phyloP scores from a whole-genome alignment of 2,113 vertebrate species.

The Oncorhynchus kisutch region DNA sequence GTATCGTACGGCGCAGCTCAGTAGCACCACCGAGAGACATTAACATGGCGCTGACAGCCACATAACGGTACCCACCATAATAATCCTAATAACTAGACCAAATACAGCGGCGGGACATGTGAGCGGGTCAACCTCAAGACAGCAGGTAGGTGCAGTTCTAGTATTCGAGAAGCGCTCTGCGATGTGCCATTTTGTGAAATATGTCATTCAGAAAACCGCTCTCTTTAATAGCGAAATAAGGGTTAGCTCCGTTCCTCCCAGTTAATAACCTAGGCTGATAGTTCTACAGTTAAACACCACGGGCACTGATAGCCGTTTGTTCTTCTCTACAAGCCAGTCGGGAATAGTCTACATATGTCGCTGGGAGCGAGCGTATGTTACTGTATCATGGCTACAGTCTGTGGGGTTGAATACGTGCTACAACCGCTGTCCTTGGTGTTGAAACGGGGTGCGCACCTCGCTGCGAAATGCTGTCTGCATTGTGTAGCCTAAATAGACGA shows the following conservation, averaged over 20 bases:
- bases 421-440: conserved; percentile 74
- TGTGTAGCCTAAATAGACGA: conserved; percentile 3
- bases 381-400: conserved; percentile 60
- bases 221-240: conserved; percentile 27
- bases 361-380: conserved; percentile 39
- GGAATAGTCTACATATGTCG: conserved; percentile 31
- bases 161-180: conserved; percentile 8
- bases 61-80: conserved; percentile 59
- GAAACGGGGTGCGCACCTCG: conserved; percentile 60
- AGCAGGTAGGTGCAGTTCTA: conserved; percentile 58
- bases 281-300: conserved; percentile 23
- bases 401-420: conserved; percentile 27
- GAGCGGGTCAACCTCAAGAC: conserved; percentile 50
- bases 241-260: conserved; percentile 7
- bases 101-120: conserved; percentile 65
- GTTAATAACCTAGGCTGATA: conserved; percentile 4
- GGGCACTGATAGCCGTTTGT: conserved; percentile 38
- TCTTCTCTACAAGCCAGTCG: conserved; percentile 29
- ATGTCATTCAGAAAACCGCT: conserved; percentile 39
- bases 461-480: conserved; percentile 14
- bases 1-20: conserved; percentile 42
- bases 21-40: conserved; percentile 48
- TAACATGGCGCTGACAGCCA: conserved; percentile 74
- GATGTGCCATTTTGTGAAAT: conserved; percentile 9
- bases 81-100: conserved; percentile 31